These are phyloP conservation scores for Adrianichthys oophorus DNA, from an alignment of 2,797 vertebrate genomes.

Conservation along the genomic window DNA sequence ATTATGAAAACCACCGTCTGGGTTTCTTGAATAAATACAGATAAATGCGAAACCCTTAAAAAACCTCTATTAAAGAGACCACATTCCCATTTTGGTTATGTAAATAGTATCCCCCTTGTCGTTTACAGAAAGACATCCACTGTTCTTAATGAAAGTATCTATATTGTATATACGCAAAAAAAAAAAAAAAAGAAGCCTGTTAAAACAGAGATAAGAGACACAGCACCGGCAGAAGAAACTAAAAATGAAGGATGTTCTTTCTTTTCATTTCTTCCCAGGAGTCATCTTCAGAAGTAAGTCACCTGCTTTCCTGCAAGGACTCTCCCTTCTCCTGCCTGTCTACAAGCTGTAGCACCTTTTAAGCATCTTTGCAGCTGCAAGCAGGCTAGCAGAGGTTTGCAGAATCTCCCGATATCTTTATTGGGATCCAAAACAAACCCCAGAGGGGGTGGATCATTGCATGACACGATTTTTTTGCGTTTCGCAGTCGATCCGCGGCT, in stretches of 20 bases:
- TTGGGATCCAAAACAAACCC: conserved; percentile 7
- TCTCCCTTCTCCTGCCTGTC: conserved; percentile 18
- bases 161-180: neutral
- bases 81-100: conserved; percentile 52
- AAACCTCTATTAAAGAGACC: conserved; percentile 60
- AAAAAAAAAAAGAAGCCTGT: conserved; percentile 2
- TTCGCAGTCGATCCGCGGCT: conserved; percentile 12
- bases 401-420: conserved; percentile 17
- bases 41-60: conserved; percentile 48
- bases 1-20: conserved; percentile 44
- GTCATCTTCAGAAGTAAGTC: neutral
- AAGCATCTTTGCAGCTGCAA: conserved; percentile 14
- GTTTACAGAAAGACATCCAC: conserved; percentile 20
- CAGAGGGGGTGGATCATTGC: conserved; percentile 22
- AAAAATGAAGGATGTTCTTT: neutral
- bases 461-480: conserved; percentile 19
- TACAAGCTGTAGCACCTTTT: conserved; percentile 43
- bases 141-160: conserved; percentile 9
- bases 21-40: conserved; percentile 64
- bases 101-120: conserved; percentile 27
- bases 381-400: conserved; percentile 10
- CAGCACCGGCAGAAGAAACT: conserved; percentile 44
- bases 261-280: conserved; percentile 7
- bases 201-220: conserved; percentile 17
- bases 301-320: conserved; percentile 27